Base-by-base conservation (phyloP, 2,797 vertebrate species). In the Graptemys geographica region DNA sequence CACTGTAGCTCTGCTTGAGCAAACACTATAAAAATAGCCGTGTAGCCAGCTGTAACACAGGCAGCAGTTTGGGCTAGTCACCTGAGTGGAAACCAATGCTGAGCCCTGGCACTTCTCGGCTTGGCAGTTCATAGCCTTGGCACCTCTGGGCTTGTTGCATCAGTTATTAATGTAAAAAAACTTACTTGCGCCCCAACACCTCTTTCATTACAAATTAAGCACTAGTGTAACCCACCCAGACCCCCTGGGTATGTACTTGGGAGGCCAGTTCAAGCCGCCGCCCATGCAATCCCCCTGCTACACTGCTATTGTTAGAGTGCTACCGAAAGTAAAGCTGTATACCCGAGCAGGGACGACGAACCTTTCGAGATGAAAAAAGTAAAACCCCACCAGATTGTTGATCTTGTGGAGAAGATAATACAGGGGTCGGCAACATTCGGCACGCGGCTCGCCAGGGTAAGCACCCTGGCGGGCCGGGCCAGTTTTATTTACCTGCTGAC, bases 321-420 rank as follows among this genome's bases (percentile, higher is more conserved):
- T 16, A 31, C 12, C 13, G 33, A 62, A 18, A 69, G 33, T 69
- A 69, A n/a, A 69, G 62, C 33, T 69, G 8, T 18, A 9, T 69
- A 69, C 16, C 33, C 33, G 4, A 69, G 15, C 15, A 62, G 33
- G 62, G 62, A 37, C 5, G 3, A 18, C 15, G 4, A 69, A 69
- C 8, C 33, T n/a, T 76, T 81, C 52, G 86, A 56, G 53, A 88
- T 55, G 81, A 79, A 79, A 51, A 89, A 49, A 90, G 25, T 23
- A 25, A 74, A 37, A 74, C 19, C 4, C 8, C 0, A 0, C n/a
- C 41, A 33, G 93, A 56, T 41, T 33, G 93, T 5, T 79, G 90
- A 91, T 92, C 96, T 95, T 94, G 11, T 88, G 91, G 89, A 93
- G 59, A 10, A 12, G 87, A 92, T 94, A 96, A 44, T 72, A 81